Evolutionary conservation across 2,113 vertebrate genomes (phyloP), one percentile per base, ranked within the genome.

Genomic region (Xiphophorus couchianus): DNA sequence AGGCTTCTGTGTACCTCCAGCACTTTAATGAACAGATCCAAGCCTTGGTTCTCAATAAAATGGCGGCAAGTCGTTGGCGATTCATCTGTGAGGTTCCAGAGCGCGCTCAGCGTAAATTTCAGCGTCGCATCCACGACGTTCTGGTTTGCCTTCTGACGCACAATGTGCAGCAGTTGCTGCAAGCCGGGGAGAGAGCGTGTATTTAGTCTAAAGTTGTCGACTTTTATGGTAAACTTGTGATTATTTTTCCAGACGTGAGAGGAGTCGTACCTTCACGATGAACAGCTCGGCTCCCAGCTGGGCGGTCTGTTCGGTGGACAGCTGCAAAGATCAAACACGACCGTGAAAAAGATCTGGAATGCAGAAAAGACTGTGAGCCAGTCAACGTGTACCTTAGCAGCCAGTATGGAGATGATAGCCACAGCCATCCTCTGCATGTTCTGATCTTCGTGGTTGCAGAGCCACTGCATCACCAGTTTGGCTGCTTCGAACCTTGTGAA

Each of bases 341-440:
- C 1, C 0, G 27, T 17, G 15, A 48, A 5, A 54, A 64, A 9
- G 60, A n/a, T 25, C 35, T 2, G 30, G 3, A 61, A 51, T n/a
- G 5, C 7, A 63, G 35, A 12, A 28, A n/a, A 27, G 44, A n/a
- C 13, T 0, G 1, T 22, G 28, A 51, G 77, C 15, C 61, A 2
- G 69, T 33, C 48, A 33, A 29, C 11, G 48, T n/a, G 25, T 93
- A 99, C 98, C 97, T 99, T 99, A 61, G 98, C 98, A 86, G 98
- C 98, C 73, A 99, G 93, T 78, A 99, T 99, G 70, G 98, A 99
- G 83, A 99, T 99, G 65, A 99, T 99, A 13, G 98, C 98, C 31
- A 99, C 98, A 2, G 98, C 98, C 98, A 99, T 99, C 88, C 98
- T 96, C 92, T 99, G 98, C 98, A 99, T 99, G 87, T 99, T 99